Conservation (phyloP, 2,888 invertebrate genomes). For the Elmis aenea region DNA sequence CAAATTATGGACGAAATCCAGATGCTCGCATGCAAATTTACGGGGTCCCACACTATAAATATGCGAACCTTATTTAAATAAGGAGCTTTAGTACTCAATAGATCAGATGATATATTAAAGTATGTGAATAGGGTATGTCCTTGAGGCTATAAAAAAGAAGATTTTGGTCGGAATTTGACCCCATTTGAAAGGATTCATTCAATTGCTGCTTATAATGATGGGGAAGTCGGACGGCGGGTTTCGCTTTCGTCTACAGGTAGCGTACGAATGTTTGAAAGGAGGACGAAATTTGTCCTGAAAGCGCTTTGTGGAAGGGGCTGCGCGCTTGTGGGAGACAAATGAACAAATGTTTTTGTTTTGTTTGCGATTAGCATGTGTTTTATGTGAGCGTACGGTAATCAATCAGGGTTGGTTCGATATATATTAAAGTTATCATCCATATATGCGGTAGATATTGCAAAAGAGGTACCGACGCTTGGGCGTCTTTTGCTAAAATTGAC, state of each 20-base stretch:
- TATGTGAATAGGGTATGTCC: slow-evolving; percentile 21
- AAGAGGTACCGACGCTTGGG: too few species aligned
- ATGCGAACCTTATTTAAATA: slow-evolving; percentile 21
- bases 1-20: slow-evolving; percentile 24
- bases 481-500: too few species aligned
- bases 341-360: slow-evolving; percentile 6
- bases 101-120: slow-evolving; percentile 23
- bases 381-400: too few species aligned
- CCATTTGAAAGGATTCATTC: slow-evolving; percentile 21
- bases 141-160: slow-evolving; percentile 23
- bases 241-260: slow-evolving; percentile 11
- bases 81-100: slow-evolving; percentile 19
- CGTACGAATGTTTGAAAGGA: too few species aligned
- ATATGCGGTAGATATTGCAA: too few species aligned
- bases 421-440: too few species aligned
- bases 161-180: slow-evolving; percentile 23
- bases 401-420: too few species aligned
- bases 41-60: slow-evolving; percentile 22
- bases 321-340: background rate
- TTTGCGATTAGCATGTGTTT: too few species aligned
- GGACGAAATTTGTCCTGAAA: too few species aligned
- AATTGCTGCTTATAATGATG: slow-evolving; percentile 19
- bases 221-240: slow-evolving; percentile 11
- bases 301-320: too few species aligned
- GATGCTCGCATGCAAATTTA: slow-evolving; percentile 19